Conservation (phyloP, 1,140 invertebrate species). For the Euwallacea fornicatus region DNA sequence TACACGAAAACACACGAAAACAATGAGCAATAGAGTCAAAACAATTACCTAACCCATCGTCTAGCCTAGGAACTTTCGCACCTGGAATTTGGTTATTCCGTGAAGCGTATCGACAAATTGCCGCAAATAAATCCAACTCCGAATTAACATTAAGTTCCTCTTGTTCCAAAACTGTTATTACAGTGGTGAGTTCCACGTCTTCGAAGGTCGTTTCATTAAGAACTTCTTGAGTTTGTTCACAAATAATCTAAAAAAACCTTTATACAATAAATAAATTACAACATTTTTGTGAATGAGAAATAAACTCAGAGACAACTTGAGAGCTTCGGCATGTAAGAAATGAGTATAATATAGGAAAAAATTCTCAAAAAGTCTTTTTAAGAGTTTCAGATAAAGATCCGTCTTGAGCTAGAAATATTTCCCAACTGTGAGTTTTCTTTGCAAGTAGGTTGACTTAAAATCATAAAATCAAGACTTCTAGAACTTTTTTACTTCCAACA, state of each 20-base stretch:
- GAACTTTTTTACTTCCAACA: background rate
- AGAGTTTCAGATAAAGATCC: too few species aligned
- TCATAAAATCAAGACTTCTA: background rate
- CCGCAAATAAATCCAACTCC: slow-evolving; percentile 75
- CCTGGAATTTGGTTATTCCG: slow-evolving; percentile 53
- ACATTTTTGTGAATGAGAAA: too few species aligned
- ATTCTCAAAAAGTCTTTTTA: too few species aligned
- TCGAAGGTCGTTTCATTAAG: slow-evolving; percentile 73
- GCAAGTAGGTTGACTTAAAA: background rate
- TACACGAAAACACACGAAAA: too few species aligned
- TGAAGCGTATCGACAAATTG: slow-evolving; percentile 67
- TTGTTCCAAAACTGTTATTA: slow-evolving; percentile 73
- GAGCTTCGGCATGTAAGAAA: too few species aligned
- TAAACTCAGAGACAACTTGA: too few species aligned
- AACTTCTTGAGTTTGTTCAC: slow-evolving; percentile 73
- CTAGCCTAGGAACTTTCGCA: slow-evolving; percentile 53
- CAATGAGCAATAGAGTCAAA: too few species aligned
- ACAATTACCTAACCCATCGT: slow-evolving; percentile 51
- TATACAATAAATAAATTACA: too few species aligned
- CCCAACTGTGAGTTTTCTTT: too few species aligned
- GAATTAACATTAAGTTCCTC: slow-evolving; percentile 71
- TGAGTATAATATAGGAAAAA: too few species aligned
- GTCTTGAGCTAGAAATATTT: too few species aligned
- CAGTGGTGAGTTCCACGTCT: slow-evolving; percentile 71
- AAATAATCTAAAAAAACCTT: slow-evolving; percentile 63